A percentile compares a stretch with the other conserved stretches of the same genome.
These are phyloP conservation scores for Drosophila kokeensis DNA, from an alignment of 2,888 invertebrate species.

Conservation along the genomic window DNA sequence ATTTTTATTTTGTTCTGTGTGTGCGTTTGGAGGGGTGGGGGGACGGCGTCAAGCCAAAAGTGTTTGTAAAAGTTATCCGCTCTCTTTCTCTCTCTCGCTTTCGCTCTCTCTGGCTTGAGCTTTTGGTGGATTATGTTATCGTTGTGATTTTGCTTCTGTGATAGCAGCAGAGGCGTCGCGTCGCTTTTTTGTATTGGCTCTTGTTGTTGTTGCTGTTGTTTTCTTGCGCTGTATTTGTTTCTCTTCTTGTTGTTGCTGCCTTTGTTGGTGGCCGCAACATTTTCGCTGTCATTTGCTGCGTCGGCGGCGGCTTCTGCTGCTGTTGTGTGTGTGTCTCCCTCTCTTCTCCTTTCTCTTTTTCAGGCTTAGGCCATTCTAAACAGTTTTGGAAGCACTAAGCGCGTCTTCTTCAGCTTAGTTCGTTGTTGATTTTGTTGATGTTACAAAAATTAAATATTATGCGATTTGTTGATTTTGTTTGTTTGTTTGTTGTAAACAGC, in stretches of 20 bases:
- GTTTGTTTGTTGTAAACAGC: constrained; percentile 37
- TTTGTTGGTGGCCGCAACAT: constrained; percentile 51
- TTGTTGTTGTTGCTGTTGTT: constrained; percentile 35
- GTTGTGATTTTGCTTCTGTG: constrained; percentile 54
- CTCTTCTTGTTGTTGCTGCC: constrained; percentile 34
- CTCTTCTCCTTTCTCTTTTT: constrained; percentile 6
- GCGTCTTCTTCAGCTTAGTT: constrained; percentile 29
- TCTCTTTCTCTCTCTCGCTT: constrained; percentile 21
- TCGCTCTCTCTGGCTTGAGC: constrained; percentile 2
- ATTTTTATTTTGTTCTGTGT: not conserved
- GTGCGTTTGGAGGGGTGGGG: constrained; percentile 3
- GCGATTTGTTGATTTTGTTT: constrained; percentile 10
- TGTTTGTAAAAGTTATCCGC: constrained; percentile 27
- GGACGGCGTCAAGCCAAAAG: constrained; percentile 21
- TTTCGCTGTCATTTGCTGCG: constrained; percentile 52
- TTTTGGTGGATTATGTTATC: constrained; percentile 43
- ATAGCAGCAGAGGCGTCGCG: constrained; percentile 42
- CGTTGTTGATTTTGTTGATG: constrained; percentile 25
- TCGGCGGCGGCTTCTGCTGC: constrained; percentile 11
- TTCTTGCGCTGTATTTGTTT: constrained; percentile 24
- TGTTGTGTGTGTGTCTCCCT: constrained; percentile 1
- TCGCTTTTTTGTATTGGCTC: constrained; percentile 41
- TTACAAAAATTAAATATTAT: constrained; percentile 10
- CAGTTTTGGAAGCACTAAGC: constrained; percentile 40
- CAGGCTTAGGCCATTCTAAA: constrained; percentile 14